Percentiles rank a stretch among this genome's conserved stretches.
Evolutionary conservation across 2,888 invertebrate species (phyloP).

Genomic region (Sarcophaga rosellei): DNA sequence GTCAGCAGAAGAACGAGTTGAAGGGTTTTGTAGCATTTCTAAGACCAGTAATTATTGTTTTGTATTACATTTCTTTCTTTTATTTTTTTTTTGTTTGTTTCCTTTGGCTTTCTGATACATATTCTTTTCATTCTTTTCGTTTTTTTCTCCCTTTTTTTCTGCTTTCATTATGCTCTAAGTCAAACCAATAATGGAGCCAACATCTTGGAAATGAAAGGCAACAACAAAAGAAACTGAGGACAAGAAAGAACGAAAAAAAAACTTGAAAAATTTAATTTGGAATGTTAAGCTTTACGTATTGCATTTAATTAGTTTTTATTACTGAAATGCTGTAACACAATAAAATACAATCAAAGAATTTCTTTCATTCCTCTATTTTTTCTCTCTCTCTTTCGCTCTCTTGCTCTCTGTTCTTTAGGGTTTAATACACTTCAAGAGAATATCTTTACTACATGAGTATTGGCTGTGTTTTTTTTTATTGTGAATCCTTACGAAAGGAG

Average conservation of each 20-base stretch:
- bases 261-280: constrained; percentile 43
- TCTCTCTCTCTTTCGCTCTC: not conserved
- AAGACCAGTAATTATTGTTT: constrained; percentile 58
- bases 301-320: constrained; percentile 66
- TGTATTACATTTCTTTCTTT: constrained; percentile 4
- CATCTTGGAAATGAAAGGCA: constrained; percentile 41
- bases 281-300: constrained; percentile 53
- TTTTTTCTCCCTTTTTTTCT: not conserved
- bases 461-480: not conserved
- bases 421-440: not conserved
- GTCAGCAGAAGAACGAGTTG: not conserved
- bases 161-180: constrained; percentile 17
- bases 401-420: not conserved
- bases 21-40: not conserved
- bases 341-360: constrained; percentile 36
- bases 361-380: constrained; percentile 33
- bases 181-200: constrained; percentile 5
- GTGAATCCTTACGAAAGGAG: not conserved
- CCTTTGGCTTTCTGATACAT: constrained; percentile 5
- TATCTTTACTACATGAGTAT: not conserved
- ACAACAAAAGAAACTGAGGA: constrained; percentile 7
- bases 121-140: not conserved
- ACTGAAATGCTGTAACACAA: constrained; percentile 39
- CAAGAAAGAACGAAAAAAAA: not conserved
- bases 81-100: no score